A percentile compares a stretch with the other conserved stretches of the same genome.
Evolutionary conservation across 1,140 invertebrate species (phyloP).

Genomic region (Sarcophaga peregrina): DNA sequence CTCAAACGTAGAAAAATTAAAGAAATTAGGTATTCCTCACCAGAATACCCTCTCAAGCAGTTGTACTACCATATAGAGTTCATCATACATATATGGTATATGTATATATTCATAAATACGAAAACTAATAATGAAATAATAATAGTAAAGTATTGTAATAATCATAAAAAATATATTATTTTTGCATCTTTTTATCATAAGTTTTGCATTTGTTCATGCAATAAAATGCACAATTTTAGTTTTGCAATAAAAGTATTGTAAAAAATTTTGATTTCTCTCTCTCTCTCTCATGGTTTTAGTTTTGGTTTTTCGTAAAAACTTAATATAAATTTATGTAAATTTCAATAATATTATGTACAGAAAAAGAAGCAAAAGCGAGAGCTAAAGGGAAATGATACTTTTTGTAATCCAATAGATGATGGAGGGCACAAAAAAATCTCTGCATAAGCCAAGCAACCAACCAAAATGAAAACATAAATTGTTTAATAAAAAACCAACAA

Average conservation of each 20-base stretch:
- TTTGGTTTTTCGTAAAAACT: not conserved
- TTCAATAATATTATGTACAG: not conserved
- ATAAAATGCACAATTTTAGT: not conserved
- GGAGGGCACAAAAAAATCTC: too few relatives aligned
- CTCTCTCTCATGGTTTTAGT: not conserved
- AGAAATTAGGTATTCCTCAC: too few relatives aligned
- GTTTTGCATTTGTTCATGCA: not conserved
- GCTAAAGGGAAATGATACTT: too few relatives aligned
- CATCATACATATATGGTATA: too few relatives aligned
- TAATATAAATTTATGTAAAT: slow-evolving; percentile 1
- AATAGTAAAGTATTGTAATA: slow-evolving; percentile 53
- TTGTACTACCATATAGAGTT: too few relatives aligned
- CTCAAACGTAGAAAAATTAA: too few relatives aligned
- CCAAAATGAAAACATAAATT: not conserved
- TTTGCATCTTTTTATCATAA: slow-evolving; percentile 62
- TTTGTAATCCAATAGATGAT: too few relatives aligned
- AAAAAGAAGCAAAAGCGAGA: not conserved
- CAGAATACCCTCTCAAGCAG: too few relatives aligned
- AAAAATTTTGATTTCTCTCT: too few relatives aligned
- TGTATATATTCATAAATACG: too few relatives aligned
- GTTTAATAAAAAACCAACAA: not conserved
- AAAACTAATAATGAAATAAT: not conserved
- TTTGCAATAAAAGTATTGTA: not conserved
- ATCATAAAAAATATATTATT: slow-evolving; percentile 51
- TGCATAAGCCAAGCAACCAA: too few relatives aligned